Percentiles rank a stretch among this genome's conserved stretches.
Evolutionary conservation across 2,797 vertebrate species (phyloP).

Genomic region (Apogon hyalosoma): DNA sequence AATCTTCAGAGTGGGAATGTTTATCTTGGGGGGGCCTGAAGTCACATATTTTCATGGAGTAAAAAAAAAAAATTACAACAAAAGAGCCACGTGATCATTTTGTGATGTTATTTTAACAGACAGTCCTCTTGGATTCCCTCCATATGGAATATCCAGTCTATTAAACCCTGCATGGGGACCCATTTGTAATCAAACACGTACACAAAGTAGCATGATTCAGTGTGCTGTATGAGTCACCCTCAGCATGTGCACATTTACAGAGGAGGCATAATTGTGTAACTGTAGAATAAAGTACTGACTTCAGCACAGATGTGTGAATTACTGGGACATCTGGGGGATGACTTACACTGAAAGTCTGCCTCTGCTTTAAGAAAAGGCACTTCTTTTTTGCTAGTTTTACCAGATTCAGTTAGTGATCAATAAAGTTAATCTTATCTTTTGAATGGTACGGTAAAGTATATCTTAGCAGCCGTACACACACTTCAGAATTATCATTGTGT

Average conservation of each 20-base stretch:
- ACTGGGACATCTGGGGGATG: constrained; percentile 4
- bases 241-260: background rate
- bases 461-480: background rate
- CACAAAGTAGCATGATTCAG: background rate
- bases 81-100: constrained; percentile 24
- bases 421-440: constrained; percentile 9
- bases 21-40: constrained; percentile 34
- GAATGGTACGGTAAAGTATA: constrained; percentile 2
- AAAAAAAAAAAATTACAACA: constrained; percentile 30
- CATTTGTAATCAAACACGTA: background rate
- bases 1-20: constrained; percentile 50
- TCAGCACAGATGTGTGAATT: background rate
- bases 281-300: background rate
- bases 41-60: constrained; percentile 46
- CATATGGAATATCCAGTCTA: background rate
- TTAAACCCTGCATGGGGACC: background rate
- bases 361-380: background rate
- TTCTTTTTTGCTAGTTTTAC: background rate
- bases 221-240: too few relatives aligned
- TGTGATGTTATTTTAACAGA: constrained; percentile 12
- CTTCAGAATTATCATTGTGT: background rate
- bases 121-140: background rate
- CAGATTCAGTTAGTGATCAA: background rate
- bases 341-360: constrained; percentile 1
- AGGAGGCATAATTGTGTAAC: background rate